Evolutionary conservation across 2,888 invertebrate species (phyloP), one percentile per base, ranked within the genome.

Genomic region (Liposcelis brunnea): DNA sequence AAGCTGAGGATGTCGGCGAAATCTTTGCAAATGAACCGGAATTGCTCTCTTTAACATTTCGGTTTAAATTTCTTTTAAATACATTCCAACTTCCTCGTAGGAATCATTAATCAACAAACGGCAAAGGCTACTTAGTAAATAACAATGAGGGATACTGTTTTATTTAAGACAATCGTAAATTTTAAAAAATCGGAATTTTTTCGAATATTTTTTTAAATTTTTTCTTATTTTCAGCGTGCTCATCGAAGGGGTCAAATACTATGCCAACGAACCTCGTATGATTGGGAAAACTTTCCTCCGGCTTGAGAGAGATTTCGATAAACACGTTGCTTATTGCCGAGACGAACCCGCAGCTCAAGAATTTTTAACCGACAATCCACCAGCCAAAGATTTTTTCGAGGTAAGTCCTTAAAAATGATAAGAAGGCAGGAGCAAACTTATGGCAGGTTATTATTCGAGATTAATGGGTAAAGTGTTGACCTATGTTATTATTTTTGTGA

Each of bases 271-370:
- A 63, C 90, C 91, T 46, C 75, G 76, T 48, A 78, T 85, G 72
- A 72, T 93, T 49, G 91, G 90, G 2, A 83, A 85, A 59, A 87
- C 90, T 15, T 82, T 93, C 58, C 67, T 91, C 40, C 72, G 91
- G 55, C 70, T 91, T 71, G 91, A 93, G 69, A 71, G 90, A 44
- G 91, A 93, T 66, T 93, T 93, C 61, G 91, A 93, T 67, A 85
- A 86, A 59, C 91, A 93, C 63, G 89, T 89, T 42, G 77, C 78
- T 46, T 91, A 90, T 65, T 89, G 85, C 62, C 77, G 80, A 59
- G 84, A 86, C 61, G 85, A 89, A 63, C 83, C 86, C 3, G 64
- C 74, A 32, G 85, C 89, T 16, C 83, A 89, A 59, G 78, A 81
- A 49, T 75, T 89, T 55, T 70, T 93, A 34, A 73, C 74, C 49